Conservation (phyloP, 2,113 vertebrate genomes). For the Nerophis lumbriciformis region DNA sequence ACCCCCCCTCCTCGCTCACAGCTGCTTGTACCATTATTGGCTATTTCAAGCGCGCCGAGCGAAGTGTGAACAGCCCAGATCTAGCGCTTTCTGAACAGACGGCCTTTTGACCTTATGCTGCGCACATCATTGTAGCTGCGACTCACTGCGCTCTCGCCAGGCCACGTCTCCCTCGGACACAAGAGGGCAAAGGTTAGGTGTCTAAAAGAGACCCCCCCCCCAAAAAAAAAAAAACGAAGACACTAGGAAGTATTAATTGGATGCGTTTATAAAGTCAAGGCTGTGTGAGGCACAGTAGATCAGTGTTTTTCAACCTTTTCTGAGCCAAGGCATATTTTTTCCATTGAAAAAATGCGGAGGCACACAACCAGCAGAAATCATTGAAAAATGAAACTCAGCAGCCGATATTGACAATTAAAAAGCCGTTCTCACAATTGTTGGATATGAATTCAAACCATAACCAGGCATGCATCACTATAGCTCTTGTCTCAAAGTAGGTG, state of each 20-base stretch:
- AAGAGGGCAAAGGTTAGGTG: constrained; percentile 33
- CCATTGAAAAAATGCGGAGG: too few relatives aligned
- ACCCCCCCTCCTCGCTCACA: constrained; percentile 7
- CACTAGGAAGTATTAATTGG: constrained; percentile 45
- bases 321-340: too few relatives aligned
- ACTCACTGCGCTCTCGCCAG: constrained; percentile 4
- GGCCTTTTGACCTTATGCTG: constrained; percentile 44
- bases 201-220: constrained; percentile 7
- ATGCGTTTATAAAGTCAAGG: constrained; percentile 41
- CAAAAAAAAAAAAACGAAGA: constrained; percentile 29
- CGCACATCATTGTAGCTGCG: constrained; percentile 11
- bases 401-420: too few relatives aligned
- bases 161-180: constrained; percentile 26
- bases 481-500: too few relatives aligned
- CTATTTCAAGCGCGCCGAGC: constrained; percentile 7
- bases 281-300: constrained; percentile 3
- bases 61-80: constrained; percentile 8
- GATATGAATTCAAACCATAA: too few relatives aligned
- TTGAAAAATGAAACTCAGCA: too few relatives aligned
- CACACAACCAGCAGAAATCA: too few relatives aligned
- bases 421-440: too few relatives aligned
- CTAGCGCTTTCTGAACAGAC: constrained; percentile 36
- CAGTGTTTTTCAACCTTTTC: too few relatives aligned
- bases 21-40: constrained; percentile 8
- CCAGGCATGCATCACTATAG: too few relatives aligned